These are phyloP conservation scores for Cichladusa arquata DNA, from an alignment of 2,113 vertebrate genomes.

Conservation along the genomic window DNA sequence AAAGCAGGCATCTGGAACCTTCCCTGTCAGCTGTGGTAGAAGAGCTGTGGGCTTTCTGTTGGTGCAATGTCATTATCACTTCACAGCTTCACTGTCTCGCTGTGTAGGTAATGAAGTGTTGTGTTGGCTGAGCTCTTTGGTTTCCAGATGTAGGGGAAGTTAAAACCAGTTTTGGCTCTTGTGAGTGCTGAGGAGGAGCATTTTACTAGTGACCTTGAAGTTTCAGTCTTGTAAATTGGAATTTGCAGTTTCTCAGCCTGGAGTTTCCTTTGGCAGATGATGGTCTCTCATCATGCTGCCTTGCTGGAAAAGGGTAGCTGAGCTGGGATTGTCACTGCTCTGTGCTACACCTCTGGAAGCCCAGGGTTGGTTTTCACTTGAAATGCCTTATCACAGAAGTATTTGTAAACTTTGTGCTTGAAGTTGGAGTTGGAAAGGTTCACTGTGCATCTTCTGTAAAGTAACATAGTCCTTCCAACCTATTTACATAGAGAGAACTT, in stretches of 20 bases:
- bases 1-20: neutral
- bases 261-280: neutral
- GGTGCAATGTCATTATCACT: neutral
- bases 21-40: neutral
- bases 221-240: neutral
- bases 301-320: neutral
- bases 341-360: neutral
- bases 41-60: neutral
- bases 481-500: neutral
- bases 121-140: neutral
- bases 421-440: neutral
- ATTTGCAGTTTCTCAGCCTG: neutral
- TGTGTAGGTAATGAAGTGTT: neutral
- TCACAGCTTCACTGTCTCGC: accelerated
- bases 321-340: neutral
- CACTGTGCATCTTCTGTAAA: neutral
- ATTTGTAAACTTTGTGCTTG: neutral
- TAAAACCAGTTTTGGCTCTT: neutral
- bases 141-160: neutral
- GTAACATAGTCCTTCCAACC: neutral
- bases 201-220: neutral
- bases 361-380: neutral
- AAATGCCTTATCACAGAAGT: neutral
- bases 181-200: accelerated
- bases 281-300: neutral